Conservation (phyloP, 2,888 invertebrate genomes). For the Napeogenes sylphis region DNA sequence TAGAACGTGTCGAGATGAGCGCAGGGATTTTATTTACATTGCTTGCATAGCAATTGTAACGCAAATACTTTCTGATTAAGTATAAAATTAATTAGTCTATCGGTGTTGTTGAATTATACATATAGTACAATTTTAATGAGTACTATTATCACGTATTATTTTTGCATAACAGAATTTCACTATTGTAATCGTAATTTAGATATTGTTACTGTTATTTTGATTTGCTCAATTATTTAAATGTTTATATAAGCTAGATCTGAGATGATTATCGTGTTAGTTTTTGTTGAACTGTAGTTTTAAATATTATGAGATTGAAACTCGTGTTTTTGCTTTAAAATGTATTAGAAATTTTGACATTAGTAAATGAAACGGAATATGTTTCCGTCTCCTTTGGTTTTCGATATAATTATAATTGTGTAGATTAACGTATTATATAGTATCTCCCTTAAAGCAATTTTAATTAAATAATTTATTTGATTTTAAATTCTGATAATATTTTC, state of each 20-base stretch:
- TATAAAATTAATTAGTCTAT: slow-evolving; percentile 51
- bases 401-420: neutral
- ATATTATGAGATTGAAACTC: slow-evolving; percentile 10
- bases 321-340: neutral
- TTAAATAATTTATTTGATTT: too few relatives aligned
- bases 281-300: slow-evolving; percentile 39
- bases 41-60: slow-evolving; percentile 45
- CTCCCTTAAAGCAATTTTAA: too few relatives aligned
- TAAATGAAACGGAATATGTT: neutral
- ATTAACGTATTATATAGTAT: neutral
- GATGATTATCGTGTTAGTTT: slow-evolving; percentile 57
- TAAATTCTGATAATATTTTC: too few relatives aligned
- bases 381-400: neutral
- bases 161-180: slow-evolving; percentile 50
- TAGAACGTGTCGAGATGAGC: slow-evolving; percentile 18
- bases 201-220: slow-evolving; percentile 73
- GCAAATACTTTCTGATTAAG: slow-evolving; percentile 48
- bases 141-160: slow-evolving; percentile 40
- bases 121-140: slow-evolving; percentile 67
- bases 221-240: slow-evolving; percentile 75
- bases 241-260: slow-evolving; percentile 66
- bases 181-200: slow-evolving; percentile 64
- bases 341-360: neutral
- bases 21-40: slow-evolving; percentile 36
- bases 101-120: slow-evolving; percentile 62